A percentile compares a stretch with the other conserved stretches of the same genome.
Evolutionary conservation across 2,113 vertebrate genomes (phyloP).

Genomic region (Elgaria multicarinata): DNA sequence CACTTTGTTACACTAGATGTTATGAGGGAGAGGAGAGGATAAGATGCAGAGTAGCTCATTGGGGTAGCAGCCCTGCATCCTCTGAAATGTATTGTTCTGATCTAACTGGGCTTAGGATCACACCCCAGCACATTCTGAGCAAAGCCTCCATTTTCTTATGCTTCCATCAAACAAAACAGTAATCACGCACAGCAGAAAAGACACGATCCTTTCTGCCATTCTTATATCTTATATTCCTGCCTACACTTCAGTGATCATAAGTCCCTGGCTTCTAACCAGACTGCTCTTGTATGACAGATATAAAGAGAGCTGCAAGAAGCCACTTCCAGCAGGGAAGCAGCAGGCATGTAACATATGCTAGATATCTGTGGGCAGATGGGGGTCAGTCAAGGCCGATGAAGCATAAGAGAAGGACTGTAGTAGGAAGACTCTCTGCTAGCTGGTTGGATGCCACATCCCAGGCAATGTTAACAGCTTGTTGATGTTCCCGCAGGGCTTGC

Average conservation of each 20-base stretch:
- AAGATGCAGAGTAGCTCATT: background rate
- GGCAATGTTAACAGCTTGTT: constrained; percentile 68
- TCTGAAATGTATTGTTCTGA: background rate
- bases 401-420: constrained; percentile 55
- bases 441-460: constrained; percentile 50
- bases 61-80: background rate
- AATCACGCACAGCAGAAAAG: background rate
- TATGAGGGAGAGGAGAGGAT: background rate
- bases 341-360: constrained; percentile 72
- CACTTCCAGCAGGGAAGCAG: constrained; percentile 66
- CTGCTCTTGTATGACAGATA: constrained; percentile 63
- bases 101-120: background rate
- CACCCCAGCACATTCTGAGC: background rate
- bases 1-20: background rate
- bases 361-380: constrained; percentile 70
- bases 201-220: constrained; percentile 8
- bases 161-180: constrained; percentile 23
- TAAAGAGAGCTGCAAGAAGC: constrained; percentile 54
- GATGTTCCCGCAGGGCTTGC: constrained; percentile 55
- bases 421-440: constrained; percentile 53
- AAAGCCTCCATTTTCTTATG: constrained; percentile 32
- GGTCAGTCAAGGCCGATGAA: constrained; percentile 56
- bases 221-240: constrained; percentile 13
- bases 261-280: constrained; percentile 64
- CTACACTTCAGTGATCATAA: constrained; percentile 44